A percentile compares a stretch with the other conserved stretches of the same genome.
phyloP scores from a whole-genome alignment of 2,113 vertebrate genomes.

The Pycnonotus jocosus region DNA sequence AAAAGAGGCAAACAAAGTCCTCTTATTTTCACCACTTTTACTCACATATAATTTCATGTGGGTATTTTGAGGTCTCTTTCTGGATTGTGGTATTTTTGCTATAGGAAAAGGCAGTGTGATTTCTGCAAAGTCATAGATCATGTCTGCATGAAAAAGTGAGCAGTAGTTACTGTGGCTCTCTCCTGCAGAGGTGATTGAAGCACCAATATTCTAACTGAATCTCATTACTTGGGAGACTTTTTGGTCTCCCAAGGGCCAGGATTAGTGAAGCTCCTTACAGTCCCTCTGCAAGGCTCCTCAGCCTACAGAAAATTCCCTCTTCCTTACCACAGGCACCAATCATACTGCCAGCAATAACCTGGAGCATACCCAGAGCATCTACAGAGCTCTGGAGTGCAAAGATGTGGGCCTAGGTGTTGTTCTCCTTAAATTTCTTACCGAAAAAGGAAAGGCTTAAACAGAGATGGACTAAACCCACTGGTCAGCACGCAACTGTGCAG shows the following conservation, averaged over 20 bases:
- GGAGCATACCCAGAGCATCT: background rate
- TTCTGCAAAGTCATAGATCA: background rate
- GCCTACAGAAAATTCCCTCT: background rate
- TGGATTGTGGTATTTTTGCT: background rate
- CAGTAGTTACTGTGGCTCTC: background rate
- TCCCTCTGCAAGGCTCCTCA: background rate
- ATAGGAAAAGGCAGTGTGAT: background rate
- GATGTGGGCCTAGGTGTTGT: background rate
- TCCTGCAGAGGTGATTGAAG: background rate
- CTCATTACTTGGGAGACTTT: background rate
- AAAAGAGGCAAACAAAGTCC: accelerated
- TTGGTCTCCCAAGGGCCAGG: background rate
- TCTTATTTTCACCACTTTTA: background rate
- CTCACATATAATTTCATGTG: background rate
- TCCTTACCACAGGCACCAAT: background rate
- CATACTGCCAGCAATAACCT: background rate
- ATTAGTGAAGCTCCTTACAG: background rate
- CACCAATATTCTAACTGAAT: background rate
- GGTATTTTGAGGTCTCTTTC: background rate
- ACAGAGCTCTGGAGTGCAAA: background rate
- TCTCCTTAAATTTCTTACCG: background rate
- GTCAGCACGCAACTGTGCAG: background rate
- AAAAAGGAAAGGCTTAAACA: background rate
- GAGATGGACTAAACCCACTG: background rate
- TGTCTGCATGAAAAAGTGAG: background rate